Evolutionary conservation across 2,113 vertebrate species (phyloP).

Genomic region (Platichthys stellatus): DNA sequence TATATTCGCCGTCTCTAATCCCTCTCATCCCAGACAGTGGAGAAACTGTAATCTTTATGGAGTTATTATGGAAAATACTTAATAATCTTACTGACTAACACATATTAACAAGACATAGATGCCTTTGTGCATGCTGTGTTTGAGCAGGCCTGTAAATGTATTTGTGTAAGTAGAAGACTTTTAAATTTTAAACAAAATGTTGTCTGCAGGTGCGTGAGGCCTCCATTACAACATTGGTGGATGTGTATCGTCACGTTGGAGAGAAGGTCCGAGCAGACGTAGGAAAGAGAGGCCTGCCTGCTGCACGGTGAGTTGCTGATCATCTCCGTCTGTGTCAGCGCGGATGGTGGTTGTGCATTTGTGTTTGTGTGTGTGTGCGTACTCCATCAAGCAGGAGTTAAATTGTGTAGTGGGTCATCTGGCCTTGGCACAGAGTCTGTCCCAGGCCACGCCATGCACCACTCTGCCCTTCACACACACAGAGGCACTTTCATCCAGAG

Average conservation of each 20-base stretch:
- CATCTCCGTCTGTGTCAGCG: not conserved
- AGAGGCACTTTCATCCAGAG: slow-evolving; percentile 74
- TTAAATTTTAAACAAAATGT: not conserved
- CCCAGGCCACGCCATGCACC: slow-evolving; percentile 78
- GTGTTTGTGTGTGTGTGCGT: slow-evolving; percentile 12
- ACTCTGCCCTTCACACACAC: slow-evolving; percentile 71
- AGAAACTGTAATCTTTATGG: slow-evolving; percentile 1
- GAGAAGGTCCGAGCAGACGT: slow-evolving; percentile 90
- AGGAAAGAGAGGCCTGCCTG: slow-evolving; percentile 88
- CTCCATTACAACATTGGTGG: slow-evolving; percentile 87
- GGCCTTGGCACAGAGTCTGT: slow-evolving; percentile 65
- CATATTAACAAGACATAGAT: not conserved
- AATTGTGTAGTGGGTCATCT: slow-evolving; percentile 36
- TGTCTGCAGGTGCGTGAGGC: slow-evolving; percentile 90
- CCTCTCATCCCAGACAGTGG: slow-evolving; percentile 19
- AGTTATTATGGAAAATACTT: slow-evolving; percentile 7
- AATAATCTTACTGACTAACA: slow-evolving; percentile 16
- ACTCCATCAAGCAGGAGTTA: not conserved
- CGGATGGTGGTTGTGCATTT: not conserved
- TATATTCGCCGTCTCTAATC: not conserved
- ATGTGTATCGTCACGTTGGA: slow-evolving; percentile 93
- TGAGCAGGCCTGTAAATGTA: not conserved
- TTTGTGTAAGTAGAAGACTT: not conserved
- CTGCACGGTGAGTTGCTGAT: slow-evolving; percentile 86
- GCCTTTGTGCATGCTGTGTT: not conserved